A percentile compares a stretch with the other conserved stretches of the same genome.
Conservation (phyloP, 2,888 invertebrate genomes). For the Dromius quadrimaculatus region DNA sequence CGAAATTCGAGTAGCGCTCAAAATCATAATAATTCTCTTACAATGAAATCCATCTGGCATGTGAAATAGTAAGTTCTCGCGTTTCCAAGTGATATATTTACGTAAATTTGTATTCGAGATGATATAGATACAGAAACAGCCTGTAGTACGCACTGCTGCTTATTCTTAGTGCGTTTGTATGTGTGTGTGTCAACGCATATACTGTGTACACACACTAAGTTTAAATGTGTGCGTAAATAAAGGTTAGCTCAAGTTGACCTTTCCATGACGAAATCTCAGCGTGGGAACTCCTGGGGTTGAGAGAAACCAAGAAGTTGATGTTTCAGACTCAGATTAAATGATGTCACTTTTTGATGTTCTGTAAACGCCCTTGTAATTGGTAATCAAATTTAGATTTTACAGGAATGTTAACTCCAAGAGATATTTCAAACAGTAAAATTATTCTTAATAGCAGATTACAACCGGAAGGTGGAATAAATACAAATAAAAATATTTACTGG, state of each 20-base stretch:
- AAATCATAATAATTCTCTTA: neutral
- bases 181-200: slow-evolving; percentile 14
- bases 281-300: slow-evolving; percentile 43
- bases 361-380: no score
- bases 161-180: neutral
- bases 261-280: slow-evolving; percentile 37
- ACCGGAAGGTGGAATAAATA: no score
- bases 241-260: slow-evolving; percentile 37
- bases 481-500: no score
- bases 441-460: no score
- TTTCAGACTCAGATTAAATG: slow-evolving; percentile 3
- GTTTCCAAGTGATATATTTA: slow-evolving; percentile 26
- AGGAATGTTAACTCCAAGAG: no score
- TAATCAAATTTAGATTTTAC: no score
- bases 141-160: neutral
- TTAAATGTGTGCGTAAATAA: slow-evolving; percentile 31
- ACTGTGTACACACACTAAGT: neutral
- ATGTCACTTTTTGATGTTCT: neutral
- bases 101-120: slow-evolving; percentile 32
- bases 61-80: slow-evolving; percentile 10
- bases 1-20: neutral
- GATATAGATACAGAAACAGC: slow-evolving; percentile 18
- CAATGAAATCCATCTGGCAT: slow-evolving; percentile 7
- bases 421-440: no score
- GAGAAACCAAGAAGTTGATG: no score